A percentile compares a stretch with the other conserved stretches of the same genome.
Conservation (phyloP, 2,113 vertebrate genomes). For the Ictalurus punctatus region DNA sequence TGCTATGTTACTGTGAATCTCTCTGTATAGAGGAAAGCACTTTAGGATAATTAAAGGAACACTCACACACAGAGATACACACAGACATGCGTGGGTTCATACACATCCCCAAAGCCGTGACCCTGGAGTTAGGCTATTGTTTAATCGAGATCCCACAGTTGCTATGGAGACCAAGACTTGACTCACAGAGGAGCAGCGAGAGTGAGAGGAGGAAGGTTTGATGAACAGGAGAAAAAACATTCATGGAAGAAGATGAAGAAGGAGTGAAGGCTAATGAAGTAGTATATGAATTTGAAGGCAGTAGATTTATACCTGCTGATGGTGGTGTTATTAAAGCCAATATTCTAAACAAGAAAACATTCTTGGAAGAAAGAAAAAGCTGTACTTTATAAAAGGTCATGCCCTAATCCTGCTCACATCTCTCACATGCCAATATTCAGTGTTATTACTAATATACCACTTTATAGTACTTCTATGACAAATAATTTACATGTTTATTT, state of each 20-base stretch:
- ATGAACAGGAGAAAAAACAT: slow-evolving; percentile 40
- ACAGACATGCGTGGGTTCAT: slow-evolving; percentile 18
- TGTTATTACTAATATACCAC: not conserved
- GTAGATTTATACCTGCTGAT: not conserved
- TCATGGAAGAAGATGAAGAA: not conserved
- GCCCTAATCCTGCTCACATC: not conserved
- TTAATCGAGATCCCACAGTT: slow-evolving; percentile 56
- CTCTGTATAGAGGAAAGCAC: not conserved
- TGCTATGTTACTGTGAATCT: not conserved
- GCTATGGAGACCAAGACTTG: slow-evolving; percentile 66
- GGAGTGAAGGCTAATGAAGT: not conserved
- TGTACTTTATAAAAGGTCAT: not conserved
- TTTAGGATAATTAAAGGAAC: not conserved
- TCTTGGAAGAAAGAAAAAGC: not conserved
- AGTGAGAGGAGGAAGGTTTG: slow-evolving; percentile 30
- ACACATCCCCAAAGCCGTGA: slow-evolving; percentile 26
- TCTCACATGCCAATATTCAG: not conserved
- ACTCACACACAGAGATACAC: slow-evolving; percentile 17
- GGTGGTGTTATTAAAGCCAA: not conserved
- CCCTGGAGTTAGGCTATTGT: slow-evolving; percentile 53
- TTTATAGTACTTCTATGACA: not conserved
- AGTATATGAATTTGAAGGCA: not conserved
- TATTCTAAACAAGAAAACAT: not conserved
- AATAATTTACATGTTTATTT: not conserved
- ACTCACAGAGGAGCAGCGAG: slow-evolving; percentile 46